Evolutionary conservation across 2,888 invertebrate genomes (phyloP), one percentile per base, ranked within the genome.

Genomic region (Melinaea marsaeus): DNA sequence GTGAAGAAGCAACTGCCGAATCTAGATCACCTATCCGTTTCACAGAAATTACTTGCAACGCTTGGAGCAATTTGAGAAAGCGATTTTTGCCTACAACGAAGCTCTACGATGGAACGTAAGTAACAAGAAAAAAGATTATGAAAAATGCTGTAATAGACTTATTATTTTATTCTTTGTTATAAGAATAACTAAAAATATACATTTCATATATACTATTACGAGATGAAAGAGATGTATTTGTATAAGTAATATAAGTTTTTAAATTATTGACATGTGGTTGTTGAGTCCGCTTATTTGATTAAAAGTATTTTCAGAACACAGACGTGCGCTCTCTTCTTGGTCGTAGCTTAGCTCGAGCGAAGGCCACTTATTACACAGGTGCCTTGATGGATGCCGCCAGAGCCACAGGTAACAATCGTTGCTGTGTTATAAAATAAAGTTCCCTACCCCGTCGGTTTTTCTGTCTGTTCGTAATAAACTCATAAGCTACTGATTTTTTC

Each of bases 301-400:
- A 55, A 13, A 35, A n/a, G 2, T 35, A 55, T 48, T 45, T 56
- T 64, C 60, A 90, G 89, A 74, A 75, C 60, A 69, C 85, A 45
- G 92, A 93, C 72, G 88, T 91, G 13, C 83, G 87, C 59, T 90
- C 92, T 0, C 77, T 93, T 34, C 81, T 92, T 45, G 93, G 92
- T 0, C 82, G 93, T 56, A 91, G 92, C 68, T 78, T 86, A 70
- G 91, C 92, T 4, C 77, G 91, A 35, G 88, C 91, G 1, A 92
- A 93, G 77, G 86, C 91, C 13, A 92, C 91, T 51, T 81, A 92
- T 72, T 93, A 92, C 70, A 74, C 73, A 51, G 92, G 89, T 0
- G 93, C 93, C 55, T 77, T 92, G 63, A 84, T 79, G 55, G 93
- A 93, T 70, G 90, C 90, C 5, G 85, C 81, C 13, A 84, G 83